phyloP scores from a whole-genome alignment of 1,140 invertebrate species.

The Lepidurus packardi region DNA sequence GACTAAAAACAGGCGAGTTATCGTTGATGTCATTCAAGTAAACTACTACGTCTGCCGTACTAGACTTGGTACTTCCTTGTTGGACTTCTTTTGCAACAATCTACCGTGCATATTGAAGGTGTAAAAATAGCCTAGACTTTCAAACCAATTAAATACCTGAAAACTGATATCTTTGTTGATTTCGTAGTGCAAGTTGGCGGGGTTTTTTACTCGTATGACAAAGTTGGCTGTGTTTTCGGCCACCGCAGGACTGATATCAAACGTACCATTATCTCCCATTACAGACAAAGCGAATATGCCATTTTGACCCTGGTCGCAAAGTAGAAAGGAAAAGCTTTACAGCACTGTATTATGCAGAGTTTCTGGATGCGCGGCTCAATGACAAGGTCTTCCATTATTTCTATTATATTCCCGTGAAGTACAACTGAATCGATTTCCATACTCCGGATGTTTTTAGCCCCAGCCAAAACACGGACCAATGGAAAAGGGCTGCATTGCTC shows the following conservation, averaged over 20 bases:
- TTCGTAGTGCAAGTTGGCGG: conserved; percentile 75
- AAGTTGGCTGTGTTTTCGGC: conserved; percentile 72
- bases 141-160: conserved; percentile 42
- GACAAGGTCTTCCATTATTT: conserved; percentile 23
- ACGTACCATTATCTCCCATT: conserved; percentile 75
- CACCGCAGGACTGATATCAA: conserved; percentile 81
- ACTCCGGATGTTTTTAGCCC: background rate
- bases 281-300: conserved; percentile 74
- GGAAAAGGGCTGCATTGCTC: background rate
- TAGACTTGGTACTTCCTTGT: conserved; percentile 57
- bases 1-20: conserved; percentile 73
- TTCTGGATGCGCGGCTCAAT: conserved; percentile 25
- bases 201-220: conserved; percentile 73
- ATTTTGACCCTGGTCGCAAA: conserved; percentile 56
- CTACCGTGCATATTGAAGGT: conserved; percentile 43
- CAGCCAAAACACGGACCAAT: background rate
- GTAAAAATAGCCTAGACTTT: conserved; percentile 51
- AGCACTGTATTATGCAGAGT: background rate
- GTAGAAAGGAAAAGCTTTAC: background rate
- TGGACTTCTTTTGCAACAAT: conserved; percentile 65
- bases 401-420: conserved; percentile 11
- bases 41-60: conserved; percentile 65
- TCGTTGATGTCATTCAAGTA: conserved; percentile 84
- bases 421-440: conserved; percentile 23
- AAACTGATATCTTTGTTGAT: conserved; percentile 58